Percentiles rank a stretch among this genome's conserved stretches.
Evolutionary conservation across 1,140 invertebrate species (phyloP).

Genomic region (Temnothorax longispinosus): DNA sequence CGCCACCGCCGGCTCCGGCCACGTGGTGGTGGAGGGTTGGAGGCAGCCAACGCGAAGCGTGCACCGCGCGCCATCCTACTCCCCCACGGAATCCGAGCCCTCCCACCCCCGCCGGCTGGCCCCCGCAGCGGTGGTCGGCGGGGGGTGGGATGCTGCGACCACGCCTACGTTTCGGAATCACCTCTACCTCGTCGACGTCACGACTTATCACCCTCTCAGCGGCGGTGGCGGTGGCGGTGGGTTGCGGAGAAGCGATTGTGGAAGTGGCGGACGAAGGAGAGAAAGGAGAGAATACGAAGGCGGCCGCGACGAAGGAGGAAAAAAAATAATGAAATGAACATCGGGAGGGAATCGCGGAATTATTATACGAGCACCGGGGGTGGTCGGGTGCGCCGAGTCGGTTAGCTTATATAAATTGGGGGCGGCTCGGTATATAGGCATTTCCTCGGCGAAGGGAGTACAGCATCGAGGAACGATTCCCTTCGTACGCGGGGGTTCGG

Average conservation of each 20-base stretch:
- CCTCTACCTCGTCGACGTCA: slow-evolving; percentile 80
- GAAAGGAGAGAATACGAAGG: slow-evolving; percentile 58
- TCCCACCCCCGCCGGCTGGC: slow-evolving; percentile 66
- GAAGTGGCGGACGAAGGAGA: slow-evolving; percentile 64
- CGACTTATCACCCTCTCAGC: slow-evolving; percentile 85
- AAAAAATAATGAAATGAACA: slow-evolving; percentile 86
- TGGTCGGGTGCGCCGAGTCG: slow-evolving; percentile 73
- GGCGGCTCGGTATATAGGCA: slow-evolving; percentile 59
- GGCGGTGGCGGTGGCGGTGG: slow-evolving; percentile 27
- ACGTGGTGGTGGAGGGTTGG: slow-evolving; percentile 76
- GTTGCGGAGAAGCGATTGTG: slow-evolving; percentile 41
- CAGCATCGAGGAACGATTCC: slow-evolving; percentile 72
- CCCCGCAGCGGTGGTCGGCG: slow-evolving; percentile 30
- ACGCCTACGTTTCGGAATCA: slow-evolving; percentile 80
- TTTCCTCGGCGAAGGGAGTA: slow-evolving; percentile 37
- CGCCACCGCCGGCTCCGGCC: slow-evolving; percentile 41
- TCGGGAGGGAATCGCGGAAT: slow-evolving; percentile 83
- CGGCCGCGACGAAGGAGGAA: slow-evolving; percentile 66
- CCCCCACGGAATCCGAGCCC: slow-evolving; percentile 63
- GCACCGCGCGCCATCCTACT: slow-evolving; percentile 76
- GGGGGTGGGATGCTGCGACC: slow-evolving; percentile 74
- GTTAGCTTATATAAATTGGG: slow-evolving; percentile 82
- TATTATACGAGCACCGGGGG: slow-evolving; percentile 82
- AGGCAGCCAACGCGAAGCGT: slow-evolving; percentile 79
- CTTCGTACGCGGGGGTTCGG: slow-evolving; percentile 68